phyloP scores from a whole-genome alignment of 2,888 invertebrate genomes.

The Stomorhina lunata region DNA sequence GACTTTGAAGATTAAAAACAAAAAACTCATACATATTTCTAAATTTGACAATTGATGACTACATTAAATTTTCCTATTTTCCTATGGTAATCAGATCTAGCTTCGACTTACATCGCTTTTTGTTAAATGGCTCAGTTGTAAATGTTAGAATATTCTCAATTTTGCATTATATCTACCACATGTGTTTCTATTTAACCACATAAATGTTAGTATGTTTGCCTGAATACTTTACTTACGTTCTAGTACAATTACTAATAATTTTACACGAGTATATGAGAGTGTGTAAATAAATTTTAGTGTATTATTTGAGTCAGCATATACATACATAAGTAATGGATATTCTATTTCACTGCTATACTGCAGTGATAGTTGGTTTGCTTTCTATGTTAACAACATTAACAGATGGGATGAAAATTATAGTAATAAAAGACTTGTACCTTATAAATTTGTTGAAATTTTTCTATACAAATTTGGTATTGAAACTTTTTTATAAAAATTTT shows the following conservation, averaged over 20 bases:
- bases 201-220: background rate
- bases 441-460: too few species aligned
- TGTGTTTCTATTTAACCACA: conserved; percentile 14
- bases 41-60: too few species aligned
- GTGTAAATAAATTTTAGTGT: conserved; percentile 21
- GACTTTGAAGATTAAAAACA: too few species aligned
- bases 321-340: too few species aligned
- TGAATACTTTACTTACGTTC: background rate
- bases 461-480: too few species aligned
- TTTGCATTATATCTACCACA: conserved; percentile 47
- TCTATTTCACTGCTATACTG: conserved; percentile 38
- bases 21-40: too few species aligned
- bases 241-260: background rate
- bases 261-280: background rate
- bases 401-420: background rate
- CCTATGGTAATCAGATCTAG: too few species aligned
- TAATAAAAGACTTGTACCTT: too few species aligned
- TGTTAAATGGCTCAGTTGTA: too few species aligned
- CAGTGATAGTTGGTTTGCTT: conserved; percentile 7
- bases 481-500: too few species aligned
- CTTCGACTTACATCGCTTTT: too few species aligned
- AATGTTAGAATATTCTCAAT: conserved; percentile 4
- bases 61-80: too few species aligned
- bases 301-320: conserved; percentile 56
- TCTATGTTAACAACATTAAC: background rate